Evolutionary conservation across 92 coral and sea anemone species (phyloP).

Genomic region (Diadumene lineata): DNA sequence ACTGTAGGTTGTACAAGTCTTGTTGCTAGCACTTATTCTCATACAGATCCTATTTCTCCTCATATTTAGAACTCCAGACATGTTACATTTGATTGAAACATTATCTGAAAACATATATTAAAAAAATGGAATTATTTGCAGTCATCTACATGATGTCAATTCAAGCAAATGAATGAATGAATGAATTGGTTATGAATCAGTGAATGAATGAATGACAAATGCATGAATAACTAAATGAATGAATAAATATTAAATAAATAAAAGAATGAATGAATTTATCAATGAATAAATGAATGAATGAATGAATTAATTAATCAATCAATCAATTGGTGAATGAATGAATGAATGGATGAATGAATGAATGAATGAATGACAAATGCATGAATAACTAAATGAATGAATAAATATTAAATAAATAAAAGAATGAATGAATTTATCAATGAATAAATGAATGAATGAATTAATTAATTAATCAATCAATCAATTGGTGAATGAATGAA

Average conservation of each 20-base stretch:
- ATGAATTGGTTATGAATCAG: background rate
- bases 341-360: background rate
- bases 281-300: background rate
- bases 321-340: background rate
- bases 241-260: background rate
- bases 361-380: background rate
- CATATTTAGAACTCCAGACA: conserved; percentile 4
- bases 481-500: background rate
- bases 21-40: conserved; percentile 3
- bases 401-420: too few species aligned
- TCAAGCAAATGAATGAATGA: background rate
- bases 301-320: too few species aligned
- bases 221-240: background rate
- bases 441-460: background rate
- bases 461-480: too few species aligned
- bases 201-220: background rate
- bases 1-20: background rate
- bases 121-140: too few species aligned
- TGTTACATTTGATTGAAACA: conserved; percentile 7
- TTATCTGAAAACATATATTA: conserved; percentile 11
- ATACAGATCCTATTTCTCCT: background rate
- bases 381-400: background rate
- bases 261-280: background rate
- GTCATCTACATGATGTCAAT: too few species aligned
- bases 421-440: background rate